phyloP scores from a whole-genome alignment of 2,113 vertebrate species.

The Pogona vitticeps region DNA sequence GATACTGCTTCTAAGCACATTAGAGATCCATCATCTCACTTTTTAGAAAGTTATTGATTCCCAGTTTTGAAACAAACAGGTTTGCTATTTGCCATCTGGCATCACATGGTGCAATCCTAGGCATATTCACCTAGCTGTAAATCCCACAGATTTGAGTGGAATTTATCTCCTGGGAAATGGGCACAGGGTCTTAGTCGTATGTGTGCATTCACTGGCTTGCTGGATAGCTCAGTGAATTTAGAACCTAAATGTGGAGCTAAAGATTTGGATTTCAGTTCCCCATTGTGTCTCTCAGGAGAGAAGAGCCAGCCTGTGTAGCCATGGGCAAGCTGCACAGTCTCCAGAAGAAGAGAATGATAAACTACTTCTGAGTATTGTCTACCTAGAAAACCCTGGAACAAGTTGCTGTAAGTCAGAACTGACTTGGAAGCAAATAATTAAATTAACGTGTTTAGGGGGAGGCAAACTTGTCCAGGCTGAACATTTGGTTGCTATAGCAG shows the following conservation, averaged over 20 bases:
- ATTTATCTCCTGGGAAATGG: background rate
- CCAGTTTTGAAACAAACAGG: background rate
- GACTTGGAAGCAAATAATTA: too few relatives aligned
- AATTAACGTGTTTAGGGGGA: too few relatives aligned
- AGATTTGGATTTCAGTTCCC: too few relatives aligned
- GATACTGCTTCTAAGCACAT: background rate
- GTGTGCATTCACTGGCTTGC: background rate
- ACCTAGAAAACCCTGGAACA: too few relatives aligned
- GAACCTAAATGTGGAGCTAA: too few relatives aligned
- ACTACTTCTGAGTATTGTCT: too few relatives aligned
- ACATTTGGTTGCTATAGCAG: background rate
- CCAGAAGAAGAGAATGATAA: too few relatives aligned
- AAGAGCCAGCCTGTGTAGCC: too few relatives aligned
- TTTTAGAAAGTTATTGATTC: background rate
- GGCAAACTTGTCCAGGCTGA: background rate
- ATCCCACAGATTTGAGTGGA: background rate
- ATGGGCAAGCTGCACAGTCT: too few relatives aligned
- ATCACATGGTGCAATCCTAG: background rate
- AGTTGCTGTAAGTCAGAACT: too few relatives aligned
- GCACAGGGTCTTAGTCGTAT: background rate
- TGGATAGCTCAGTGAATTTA: too few relatives aligned
- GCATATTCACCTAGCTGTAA: background rate
- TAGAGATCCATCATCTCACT: background rate
- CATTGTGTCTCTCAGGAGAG: too few relatives aligned
- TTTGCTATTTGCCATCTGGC: background rate